phyloP scores from a whole-genome alignment of 2,888 invertebrate species.

The Dynastes grantii region DNA sequence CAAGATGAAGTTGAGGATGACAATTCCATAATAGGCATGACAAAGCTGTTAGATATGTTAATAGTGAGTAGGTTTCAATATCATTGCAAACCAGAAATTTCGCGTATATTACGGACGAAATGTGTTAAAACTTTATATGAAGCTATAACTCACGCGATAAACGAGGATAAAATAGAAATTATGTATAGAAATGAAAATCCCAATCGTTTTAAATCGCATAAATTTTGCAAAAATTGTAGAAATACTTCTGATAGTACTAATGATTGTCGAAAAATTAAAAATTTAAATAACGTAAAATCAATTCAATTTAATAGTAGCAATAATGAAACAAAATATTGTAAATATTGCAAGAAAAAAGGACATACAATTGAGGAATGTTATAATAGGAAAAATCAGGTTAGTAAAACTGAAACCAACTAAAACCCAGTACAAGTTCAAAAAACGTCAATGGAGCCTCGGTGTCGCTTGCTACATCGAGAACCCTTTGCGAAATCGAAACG shows the following conservation, averaged over 20 bases:
- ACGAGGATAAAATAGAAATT: slow-evolving; percentile 57
- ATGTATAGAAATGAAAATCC: slow-evolving; percentile 38
- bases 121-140: slow-evolving; percentile 59
- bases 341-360: slow-evolving; percentile 52
- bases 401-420: too few relatives aligned
- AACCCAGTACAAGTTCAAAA: neutral
- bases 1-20: neutral
- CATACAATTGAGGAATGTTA: slow-evolving; percentile 53
- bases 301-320: neutral
- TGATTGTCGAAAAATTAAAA: neutral
- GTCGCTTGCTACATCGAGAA: neutral
- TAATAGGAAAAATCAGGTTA: slow-evolving; percentile 48
- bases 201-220: slow-evolving; percentile 6
- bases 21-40: neutral
- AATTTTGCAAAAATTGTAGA: slow-evolving; percentile 41
- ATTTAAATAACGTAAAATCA: too few relatives aligned
- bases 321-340: slow-evolving; percentile 48
- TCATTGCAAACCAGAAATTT: slow-evolving; percentile 14
- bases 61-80: slow-evolving; percentile 58
- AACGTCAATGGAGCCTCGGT: neutral
- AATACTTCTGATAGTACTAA: slow-evolving; percentile 25
- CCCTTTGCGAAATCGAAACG: neutral
- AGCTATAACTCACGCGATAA: slow-evolving; percentile 59
- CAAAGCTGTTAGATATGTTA: slow-evolving; percentile 5
- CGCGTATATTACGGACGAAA: slow-evolving; percentile 53